Evolutionary conservation across 2,113 vertebrate genomes (phyloP), one percentile per base, ranked within the genome.

Genomic region (Heloderma charlesbogerti): DNA sequence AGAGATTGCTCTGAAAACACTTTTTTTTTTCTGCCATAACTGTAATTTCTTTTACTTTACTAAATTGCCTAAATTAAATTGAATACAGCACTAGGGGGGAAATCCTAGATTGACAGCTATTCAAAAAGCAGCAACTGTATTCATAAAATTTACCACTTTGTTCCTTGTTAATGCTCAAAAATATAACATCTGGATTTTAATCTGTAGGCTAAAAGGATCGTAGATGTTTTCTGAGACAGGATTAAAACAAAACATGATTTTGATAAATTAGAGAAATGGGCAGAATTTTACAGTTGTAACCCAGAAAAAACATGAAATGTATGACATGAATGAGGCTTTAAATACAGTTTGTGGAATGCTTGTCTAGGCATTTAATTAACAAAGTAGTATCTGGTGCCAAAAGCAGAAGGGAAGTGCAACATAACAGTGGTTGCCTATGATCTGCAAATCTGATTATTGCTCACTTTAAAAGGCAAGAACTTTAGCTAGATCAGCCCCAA

Each of bases 261-360:
- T 81, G 9, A 31, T 81, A 87, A 94, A 93, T 92, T 89, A 88
- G 74, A 80, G 75, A 92, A 86, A 85, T 7, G 5, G 10, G 83
- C 29, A 80, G 34, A 83, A 90, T 86, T 88, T 83, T 86, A 12
- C 75, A 4, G 3, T 89, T 67, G 57, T 6, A 60, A 51, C 71
- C 12, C 0, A 88, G 54, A 89, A 88, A 34, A 20, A 91, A 79
- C 90, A 1, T 37, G 12, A 69, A 16, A 60, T 75, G 20, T 10
- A 77, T 92, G 83, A 87, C 82, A 18, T 27, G 0, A 74, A 0
- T 4, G 80, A 84, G 31, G 1, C 88, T 54, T 54, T 80, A 90
- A 85, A 69, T 69, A 71, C 15, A 85, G 63, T 69, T 71, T 69
- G 29, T 71, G 40, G 63, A 48, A 67, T 43, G 12, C 29, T 13